phyloP scores from a whole-genome alignment of 64 coral and sea anemone species.

The Porites lutea region DNA sequence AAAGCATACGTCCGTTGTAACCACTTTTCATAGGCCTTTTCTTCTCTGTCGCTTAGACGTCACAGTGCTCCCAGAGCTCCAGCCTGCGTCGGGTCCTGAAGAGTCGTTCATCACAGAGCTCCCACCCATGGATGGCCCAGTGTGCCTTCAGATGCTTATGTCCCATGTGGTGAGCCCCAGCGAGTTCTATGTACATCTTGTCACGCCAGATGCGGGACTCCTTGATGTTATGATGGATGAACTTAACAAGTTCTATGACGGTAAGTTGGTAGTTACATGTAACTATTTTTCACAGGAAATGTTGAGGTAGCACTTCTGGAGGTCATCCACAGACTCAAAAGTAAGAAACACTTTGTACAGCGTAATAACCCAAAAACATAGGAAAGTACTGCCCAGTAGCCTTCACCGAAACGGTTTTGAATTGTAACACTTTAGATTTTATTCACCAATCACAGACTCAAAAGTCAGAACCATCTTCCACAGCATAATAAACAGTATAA shows the following conservation, averaged over 20 bases:
- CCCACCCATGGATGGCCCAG: slow-evolving; percentile 14
- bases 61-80: background rate
- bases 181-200: slow-evolving; percentile 96
- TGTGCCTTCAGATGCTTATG: slow-evolving; percentile 83
- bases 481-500: no score
- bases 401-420: no score
- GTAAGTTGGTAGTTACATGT: background rate
- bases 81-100: background rate
- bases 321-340: no score
- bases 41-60: background rate
- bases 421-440: no score
- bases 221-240: slow-evolving; percentile 78
- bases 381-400: no score
- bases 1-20: no score
- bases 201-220: slow-evolving; percentile 82
- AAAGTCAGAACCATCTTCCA: no score
- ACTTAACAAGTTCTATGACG: slow-evolving; percentile 68
- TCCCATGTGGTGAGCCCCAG: slow-evolving; percentile 81
- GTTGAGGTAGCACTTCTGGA: no score
- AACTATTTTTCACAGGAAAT: no score
- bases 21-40: background rate
- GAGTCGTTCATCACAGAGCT: slow-evolving; percentile 25
- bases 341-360: no score
- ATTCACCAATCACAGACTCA: no score
- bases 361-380: no score